Base-by-base conservation (phyloP, 2,113 vertebrate genomes). In the Piprites chloris region DNA sequence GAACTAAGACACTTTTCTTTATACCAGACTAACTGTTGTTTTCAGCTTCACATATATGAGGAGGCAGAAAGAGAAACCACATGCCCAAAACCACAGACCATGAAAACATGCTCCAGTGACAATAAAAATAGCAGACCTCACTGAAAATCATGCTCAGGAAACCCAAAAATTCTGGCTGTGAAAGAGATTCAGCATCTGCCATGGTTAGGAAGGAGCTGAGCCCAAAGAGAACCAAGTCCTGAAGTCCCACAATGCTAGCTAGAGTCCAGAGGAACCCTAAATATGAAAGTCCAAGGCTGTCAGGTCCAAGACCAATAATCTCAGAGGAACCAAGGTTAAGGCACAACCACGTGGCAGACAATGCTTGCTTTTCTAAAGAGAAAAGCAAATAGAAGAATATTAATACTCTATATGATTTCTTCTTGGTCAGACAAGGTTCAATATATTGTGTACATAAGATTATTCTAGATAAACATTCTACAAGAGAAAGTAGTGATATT, bases 41-140 rank as follows among this genome's bases (percentile, higher is more conserved):
- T 90, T 79, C 66, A 88, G 52, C 19, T 94, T 17, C 75, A 53
- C 21, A 18, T 58, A 52, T 35, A 71, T 6, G 24, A 56, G 1
- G 0, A 46, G 8, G 8, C 5, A 37, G 27, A 72, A 13, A 16
- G 32, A 30, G 41, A 56, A 46, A 66, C 62, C 61, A 52, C 62
- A 63, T 13, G n/a, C 61, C 26, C 26, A 76, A 86, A 94, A 71
- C 49, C 67, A 89, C 72, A 94, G 84, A 84, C 84, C 68, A 91
- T 6, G 2, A 76, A 87, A 84, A 73, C 55, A 66, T 42, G 53
- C n/a, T 86, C 8, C 59, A 69, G 53, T 87, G 75, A 77, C 4
- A 68, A 72, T 47, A 89, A 86, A 95, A 93, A 72, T 33, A 89
- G 53, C 67, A 84, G 83, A 93, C 67, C 21, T 91, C 53, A 79